phyloP scores from a whole-genome alignment of 2,113 vertebrate species.

The Thalassarche chlororhynchos region DNA sequence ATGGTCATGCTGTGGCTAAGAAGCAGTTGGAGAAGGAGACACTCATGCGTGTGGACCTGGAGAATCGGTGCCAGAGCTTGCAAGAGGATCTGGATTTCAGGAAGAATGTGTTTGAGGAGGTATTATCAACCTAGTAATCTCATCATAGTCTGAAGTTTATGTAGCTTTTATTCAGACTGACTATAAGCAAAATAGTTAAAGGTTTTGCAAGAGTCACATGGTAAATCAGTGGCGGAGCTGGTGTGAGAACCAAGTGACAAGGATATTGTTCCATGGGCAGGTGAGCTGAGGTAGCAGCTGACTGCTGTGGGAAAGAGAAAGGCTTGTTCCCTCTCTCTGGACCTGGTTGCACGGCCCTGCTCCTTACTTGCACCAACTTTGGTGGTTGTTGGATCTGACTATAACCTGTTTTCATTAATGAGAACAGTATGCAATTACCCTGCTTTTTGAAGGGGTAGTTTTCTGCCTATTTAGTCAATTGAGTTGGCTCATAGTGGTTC shows the following conservation, averaged over 20 bases:
- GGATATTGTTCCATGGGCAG: background rate
- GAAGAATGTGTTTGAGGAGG: constrained; percentile 95
- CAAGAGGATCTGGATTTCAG: constrained; percentile 94
- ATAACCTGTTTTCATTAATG: background rate
- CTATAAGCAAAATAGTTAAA: background rate
- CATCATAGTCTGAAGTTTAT: background rate
- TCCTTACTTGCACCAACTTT: background rate
- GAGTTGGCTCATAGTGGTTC: background rate
- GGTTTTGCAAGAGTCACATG: background rate
- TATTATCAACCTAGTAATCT: constrained; percentile 8
- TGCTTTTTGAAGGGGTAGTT: background rate
- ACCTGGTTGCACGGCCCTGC: background rate
- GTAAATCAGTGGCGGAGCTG: background rate
- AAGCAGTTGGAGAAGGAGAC: constrained; percentile 95
- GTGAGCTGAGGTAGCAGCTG: background rate
- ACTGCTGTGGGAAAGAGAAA: background rate
- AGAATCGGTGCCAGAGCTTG: constrained; percentile 95
- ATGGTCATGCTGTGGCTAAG: constrained; percentile 89
- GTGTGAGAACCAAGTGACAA: background rate
- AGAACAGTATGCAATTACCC: background rate
- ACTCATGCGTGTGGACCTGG: constrained; percentile 91
- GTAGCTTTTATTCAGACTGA: background rate
- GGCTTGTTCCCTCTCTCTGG: background rate
- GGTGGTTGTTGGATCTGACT: background rate
- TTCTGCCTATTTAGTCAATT: background rate